phyloP scores from a whole-genome alignment of 2,888 invertebrate species.

The Geotrupes spiniger region DNA sequence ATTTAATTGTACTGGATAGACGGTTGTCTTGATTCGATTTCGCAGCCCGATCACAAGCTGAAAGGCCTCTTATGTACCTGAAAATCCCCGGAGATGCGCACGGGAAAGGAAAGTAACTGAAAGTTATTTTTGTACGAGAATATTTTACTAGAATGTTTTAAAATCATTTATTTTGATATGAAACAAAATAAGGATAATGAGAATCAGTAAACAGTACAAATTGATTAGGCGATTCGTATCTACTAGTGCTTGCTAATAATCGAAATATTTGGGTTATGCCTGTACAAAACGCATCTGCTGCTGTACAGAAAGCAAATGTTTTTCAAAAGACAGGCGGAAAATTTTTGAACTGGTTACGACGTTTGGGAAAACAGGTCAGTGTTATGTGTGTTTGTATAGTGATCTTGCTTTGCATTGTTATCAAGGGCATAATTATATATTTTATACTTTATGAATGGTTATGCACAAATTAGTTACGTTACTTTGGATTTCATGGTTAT shows the following conservation, averaged over 20 bases:
- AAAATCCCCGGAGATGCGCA: constrained; percentile 13
- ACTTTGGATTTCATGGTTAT: too few relatives aligned
- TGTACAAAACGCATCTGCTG: constrained; percentile 34
- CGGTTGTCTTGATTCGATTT: too few relatives aligned
- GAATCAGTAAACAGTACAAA: neutral
- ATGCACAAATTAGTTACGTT: too few relatives aligned
- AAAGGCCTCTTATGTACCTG: constrained; percentile 13
- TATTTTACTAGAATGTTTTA: constrained; percentile 3
- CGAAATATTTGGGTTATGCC: constrained; percentile 35
- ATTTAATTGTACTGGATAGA: too few relatives aligned
- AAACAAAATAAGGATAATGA: constrained; percentile 1
- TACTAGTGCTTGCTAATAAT: neutral
- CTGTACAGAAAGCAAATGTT: constrained; percentile 43
- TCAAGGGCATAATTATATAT: too few relatives aligned
- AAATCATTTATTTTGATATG: constrained; percentile 9
- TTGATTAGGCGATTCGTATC: neutral
- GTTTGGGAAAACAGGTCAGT: constrained; percentile 42
- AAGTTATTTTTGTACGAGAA: constrained; percentile 12
- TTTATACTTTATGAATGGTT: too few relatives aligned
- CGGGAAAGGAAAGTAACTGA: constrained; percentile 4
- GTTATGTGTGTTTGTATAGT: too few relatives aligned
- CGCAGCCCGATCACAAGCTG: too few relatives aligned
- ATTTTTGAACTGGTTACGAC: constrained; percentile 50
- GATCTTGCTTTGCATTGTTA: too few relatives aligned
- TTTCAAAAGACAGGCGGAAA: constrained; percentile 51